Evolutionary conservation across 2,797 vertebrate genomes (phyloP), one percentile per base, ranked within the genome.

Genomic region (Gadopsis bispinosus): DNA sequence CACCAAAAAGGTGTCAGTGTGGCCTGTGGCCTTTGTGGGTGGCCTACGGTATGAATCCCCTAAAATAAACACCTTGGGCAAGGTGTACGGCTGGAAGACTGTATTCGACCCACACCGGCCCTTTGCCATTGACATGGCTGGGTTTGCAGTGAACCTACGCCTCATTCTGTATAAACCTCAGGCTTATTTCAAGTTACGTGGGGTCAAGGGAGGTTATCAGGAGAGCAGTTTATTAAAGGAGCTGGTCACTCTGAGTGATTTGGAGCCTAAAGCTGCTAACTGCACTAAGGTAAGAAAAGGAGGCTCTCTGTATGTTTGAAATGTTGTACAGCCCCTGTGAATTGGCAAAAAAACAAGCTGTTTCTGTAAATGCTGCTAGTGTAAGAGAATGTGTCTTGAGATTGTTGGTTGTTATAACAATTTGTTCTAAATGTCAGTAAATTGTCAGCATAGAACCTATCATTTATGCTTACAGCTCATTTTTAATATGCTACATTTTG

Each of bases 101-200:
- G 95, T 97, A 26, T 98, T 97, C 12, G 97, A 97, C 89, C 97
- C 97, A 0, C 95, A 93, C 66, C 94, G 97, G 7, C 97, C 97
- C 29, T 98, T 98, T 71, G 96, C 96, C 70, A 97, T 97, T 13
- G 97, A 98, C 93, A 97, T 98, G 97, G 97, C 97, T 0, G 97
- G 97, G 17, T 98, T 98, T 73, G 96, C 97, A 0, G 92, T 98
- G 61, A 98, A 95, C 88, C 92, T 98, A 86, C 95, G 81, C 51
- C 90, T 98, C 76, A 95, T 97, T 76, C 90, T 98, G 77, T 93
- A 94, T 68, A 97, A 95, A 91, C 95, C 96, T 86, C 94, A 96
- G 8, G 96, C 96, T 85, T 96, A 95, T 91, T 98, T 98, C 91
- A 96, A 96, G 90, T 84, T 97, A 80, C 94, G 94, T 0, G 97